Evolutionary conservation across 2,797 vertebrate genomes (phyloP), one percentile per base, ranked within the genome.

Genomic region (Characodon lateralis): DNA sequence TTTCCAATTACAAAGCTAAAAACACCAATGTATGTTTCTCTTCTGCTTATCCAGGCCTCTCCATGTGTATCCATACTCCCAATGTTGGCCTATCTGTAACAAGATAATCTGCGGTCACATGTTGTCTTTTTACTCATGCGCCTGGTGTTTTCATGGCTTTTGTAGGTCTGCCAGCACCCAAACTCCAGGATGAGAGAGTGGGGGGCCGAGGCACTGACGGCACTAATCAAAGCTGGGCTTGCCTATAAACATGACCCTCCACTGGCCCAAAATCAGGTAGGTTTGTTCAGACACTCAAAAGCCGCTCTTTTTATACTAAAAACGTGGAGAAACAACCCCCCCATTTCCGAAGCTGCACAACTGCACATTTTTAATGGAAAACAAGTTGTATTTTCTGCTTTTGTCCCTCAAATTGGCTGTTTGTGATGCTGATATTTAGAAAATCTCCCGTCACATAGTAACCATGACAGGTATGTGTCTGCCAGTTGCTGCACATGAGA

Each of bases 141-240:
- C 78, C 5, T 31, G n/a, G 5, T 31, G 5, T 31, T 59, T 89
- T 80, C 65, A 56, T 89, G 72, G 85, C 63, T 84, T 83, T 86
- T 85, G 87, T 91, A 99, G 98, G 98, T 99, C 56, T 99, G 98
- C 89, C 98, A 99, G 94, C 98, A 99, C 92, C 97, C 98, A 22
- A 99, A 99, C 85, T 96, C 96, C 84, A 96, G 98, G 86, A 99
- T 99, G 98, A 97, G 98, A 90, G 98, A 99, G 93, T 99, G 98
- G 98, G 98, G 98, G 71, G 98, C 98, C 0, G 98, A 99, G 93
- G 97, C 98, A 18, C 90, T 99, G 93, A 98, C 98, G 0, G 96
- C 98, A 3, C 96, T 99, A 56, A 99, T 99, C 89, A 99, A 98
- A 96, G 97, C 98, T 0, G 98, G 98, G 61, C 94, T 99, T 78